Base-by-base conservation (phyloP, 2,113 vertebrate genomes). In the Rhadina sibilatrix region DNA sequence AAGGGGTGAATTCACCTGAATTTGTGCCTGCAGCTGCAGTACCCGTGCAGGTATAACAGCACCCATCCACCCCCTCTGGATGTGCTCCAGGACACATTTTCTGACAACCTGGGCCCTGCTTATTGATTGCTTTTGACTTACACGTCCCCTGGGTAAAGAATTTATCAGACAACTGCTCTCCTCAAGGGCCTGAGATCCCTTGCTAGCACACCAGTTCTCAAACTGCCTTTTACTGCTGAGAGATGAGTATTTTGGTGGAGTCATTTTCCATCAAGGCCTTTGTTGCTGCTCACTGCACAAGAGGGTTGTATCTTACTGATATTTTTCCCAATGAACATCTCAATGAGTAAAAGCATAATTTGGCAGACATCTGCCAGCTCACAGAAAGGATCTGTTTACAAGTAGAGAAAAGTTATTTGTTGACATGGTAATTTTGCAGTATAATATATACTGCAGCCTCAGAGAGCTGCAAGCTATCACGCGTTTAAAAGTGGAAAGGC, bases 381-480 rank as follows among this genome's bases (percentile, higher is more conserved):
- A 70, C 69, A 83, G 82, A 89, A 76, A 95, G 46, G 24, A 75
- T 63, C 91, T 96, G 87, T 95, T 96, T 94, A 91, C 87, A 69
- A 91, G 91, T 68, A 54, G 61, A 63, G 80, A 33, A 40, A 83
- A 90, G 83, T 93, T 96, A 95, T 94, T 96, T 97, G 93, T 91
- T 87, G 89, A 94, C 83, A 77, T 83, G 86, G 63, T 95, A 92
- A 86, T 97, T 96, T 72, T 96, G 93, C 88, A 82, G 78, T 77
- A 74, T 91, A 89, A 93, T 76, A 30, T 61, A 46, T 60, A 82
- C 85, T 54, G 87, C 93, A 94, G 85, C 75, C 76, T 81, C 60
- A 23, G 65, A 90, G 89, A 90, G 64, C 70, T 85, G 87, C 4
- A 25, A 93, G 79, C 70, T 75, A 83, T 72, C 50, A 25, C 6